Evolutionary conservation across 1,140 invertebrate genomes (phyloP), one percentile per base, ranked within the genome.

Genomic region (Formica selysi): DNA sequence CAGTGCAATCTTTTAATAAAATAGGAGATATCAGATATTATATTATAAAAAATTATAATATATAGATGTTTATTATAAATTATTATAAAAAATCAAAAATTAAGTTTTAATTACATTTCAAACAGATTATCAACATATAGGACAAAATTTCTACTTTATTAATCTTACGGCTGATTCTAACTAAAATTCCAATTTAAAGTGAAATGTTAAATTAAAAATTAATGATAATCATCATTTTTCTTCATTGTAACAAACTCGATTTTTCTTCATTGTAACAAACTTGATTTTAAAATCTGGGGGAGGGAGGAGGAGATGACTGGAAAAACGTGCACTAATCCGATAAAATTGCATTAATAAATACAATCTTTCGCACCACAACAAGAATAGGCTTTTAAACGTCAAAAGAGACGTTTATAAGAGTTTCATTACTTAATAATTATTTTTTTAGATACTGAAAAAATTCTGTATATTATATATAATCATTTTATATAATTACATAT

Each of bases 281-380:
- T 71, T 38, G 19, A 67, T 38, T 41, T 16, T 26, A 7, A 4
- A 16, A n/a, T 65, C 48, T 26, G 3, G 32, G 32, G 3, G 0
- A 1, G 3, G 3, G 2, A 32, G 32, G 32, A 4, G 38, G 10
- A n/a, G 13, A 22, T 6, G 16, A 26, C 48, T 64, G 36, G 26
- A 22, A 13, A 54, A 8, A 48, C 3, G 10, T 67, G 10, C 16
- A 54, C 0, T 8, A 32, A 81, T 61, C 32, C 8, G 8, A 38
- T n/a, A 41, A 19, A 22, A 57, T 74, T 73, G 22, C 51, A 44
- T 57, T 22, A 73, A 81, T 22, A 19, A 22, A 48, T 29, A n/a
- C 38, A 73, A 83, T 0, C 38, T 54, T 54, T 38, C 29, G 6
- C 22, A n/a, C 8, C 16, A 10, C 19, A 32, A 59, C 22, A 62